Percentiles rank a stretch among this genome's conserved stretches.
Evolutionary conservation across 92 coral and sea anemone genomes (phyloP).

Genomic region (Muricea muricata): DNA sequence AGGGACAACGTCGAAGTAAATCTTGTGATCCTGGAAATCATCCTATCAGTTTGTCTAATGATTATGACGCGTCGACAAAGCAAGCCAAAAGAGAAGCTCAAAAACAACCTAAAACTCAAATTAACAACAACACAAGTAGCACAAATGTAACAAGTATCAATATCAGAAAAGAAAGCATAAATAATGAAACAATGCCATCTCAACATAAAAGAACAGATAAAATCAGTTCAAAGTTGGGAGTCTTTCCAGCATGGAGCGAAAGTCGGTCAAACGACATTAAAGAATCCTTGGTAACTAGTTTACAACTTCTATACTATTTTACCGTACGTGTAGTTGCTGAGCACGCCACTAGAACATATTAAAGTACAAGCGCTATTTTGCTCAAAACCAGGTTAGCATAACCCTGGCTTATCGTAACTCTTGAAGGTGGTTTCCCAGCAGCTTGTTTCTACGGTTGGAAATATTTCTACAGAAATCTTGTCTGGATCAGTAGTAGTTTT

Average conservation of each 20-base stretch:
- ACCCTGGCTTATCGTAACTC: no score
- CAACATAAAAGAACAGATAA: not conserved
- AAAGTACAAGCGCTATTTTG: no score
- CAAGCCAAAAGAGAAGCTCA: not conserved
- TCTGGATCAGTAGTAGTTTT: no score
- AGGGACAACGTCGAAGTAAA: not conserved
- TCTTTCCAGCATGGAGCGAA: not conserved
- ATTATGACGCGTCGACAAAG: not conserved
- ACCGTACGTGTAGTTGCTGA: no score
- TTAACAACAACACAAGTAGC: not conserved
- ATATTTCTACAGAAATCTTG: no score
- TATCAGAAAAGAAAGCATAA: not conserved
- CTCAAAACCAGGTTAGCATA: no score
- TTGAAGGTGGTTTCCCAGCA: no score
- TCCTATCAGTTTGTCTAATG: not conserved
- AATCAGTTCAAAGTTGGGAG: not conserved
- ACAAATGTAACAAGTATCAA: not conserved
- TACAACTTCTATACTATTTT: no score
- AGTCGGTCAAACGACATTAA: not conserved
- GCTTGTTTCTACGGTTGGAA: no score
- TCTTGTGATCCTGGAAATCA: not conserved
- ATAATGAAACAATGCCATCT: not conserved
- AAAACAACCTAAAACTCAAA: not conserved
- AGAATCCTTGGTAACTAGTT: no score
- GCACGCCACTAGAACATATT: no score